Percentiles rank a stretch among this genome's conserved stretches.
Conservation (phyloP, 30 jellyfish, hydroid and myxozoan species). For the Catostylus mosaicus region DNA sequence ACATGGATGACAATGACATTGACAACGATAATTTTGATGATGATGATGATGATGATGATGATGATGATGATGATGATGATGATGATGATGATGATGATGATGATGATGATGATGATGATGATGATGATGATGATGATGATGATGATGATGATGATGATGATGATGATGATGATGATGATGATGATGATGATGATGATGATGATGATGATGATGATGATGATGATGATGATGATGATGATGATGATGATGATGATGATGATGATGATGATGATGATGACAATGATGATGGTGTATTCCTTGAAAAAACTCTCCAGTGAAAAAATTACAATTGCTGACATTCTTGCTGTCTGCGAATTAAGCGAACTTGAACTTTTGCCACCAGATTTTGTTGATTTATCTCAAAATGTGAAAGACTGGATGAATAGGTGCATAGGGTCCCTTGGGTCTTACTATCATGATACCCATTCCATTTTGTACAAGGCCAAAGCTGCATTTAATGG, state of each 20-base stretch:
- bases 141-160: conserved; percentile 55
- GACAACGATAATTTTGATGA: conserved; percentile 14
- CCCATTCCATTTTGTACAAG: conserved; percentile 60
- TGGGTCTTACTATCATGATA: conserved; percentile 79
- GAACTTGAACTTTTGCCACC: conserved; percentile 67
- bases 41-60: conserved; percentile 44
- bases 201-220: conserved; percentile 50
- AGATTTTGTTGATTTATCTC: conserved; percentile 40
- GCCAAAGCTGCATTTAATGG: conserved; percentile 11
- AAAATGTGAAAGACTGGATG: conserved; percentile 67
- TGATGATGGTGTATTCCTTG: conserved; percentile 65
- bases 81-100: too few species aligned
- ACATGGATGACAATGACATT: too few species aligned
- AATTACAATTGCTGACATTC: conserved; percentile 85
- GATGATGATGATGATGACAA: conserved; percentile 14
- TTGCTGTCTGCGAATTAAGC: conserved; percentile 82
- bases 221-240: conserved; percentile 66
- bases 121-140: too few species aligned
- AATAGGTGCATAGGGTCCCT: conserved; percentile 56
- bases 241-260: conserved; percentile 23
- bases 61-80: conserved; percentile 10
- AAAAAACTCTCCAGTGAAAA: conserved; percentile 79
- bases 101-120: too few species aligned
- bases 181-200: conserved; percentile 26
- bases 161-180: conserved; percentile 43